Percentiles rank a stretch among this genome's conserved stretches.
These are phyloP conservation scores for Anthonomus grandis DNA, from an alignment of 1,140 invertebrate genomes.

Conservation along the genomic window DNA sequence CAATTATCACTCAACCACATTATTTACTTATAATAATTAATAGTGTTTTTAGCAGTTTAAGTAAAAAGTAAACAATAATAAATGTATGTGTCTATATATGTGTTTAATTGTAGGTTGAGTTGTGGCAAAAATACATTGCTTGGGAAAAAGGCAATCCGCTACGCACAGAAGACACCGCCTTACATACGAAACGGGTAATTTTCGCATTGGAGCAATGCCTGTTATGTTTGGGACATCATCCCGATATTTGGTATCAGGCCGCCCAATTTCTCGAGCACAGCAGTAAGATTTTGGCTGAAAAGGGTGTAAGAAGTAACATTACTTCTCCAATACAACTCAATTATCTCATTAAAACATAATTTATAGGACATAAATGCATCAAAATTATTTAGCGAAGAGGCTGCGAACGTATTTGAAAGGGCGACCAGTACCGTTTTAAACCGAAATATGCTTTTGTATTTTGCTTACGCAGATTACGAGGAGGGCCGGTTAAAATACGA, in stretches of 20 bases:
- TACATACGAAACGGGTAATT: constrained; percentile 92
- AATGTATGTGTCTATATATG: not conserved
- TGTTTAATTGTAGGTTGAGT: constrained; percentile 68
- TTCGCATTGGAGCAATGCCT: constrained; percentile 99
- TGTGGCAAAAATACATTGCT: constrained; percentile 99
- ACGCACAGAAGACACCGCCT: constrained; percentile 88
- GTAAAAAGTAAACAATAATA: not conserved
- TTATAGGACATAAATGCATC: constrained; percentile 83
- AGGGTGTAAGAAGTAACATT: constrained; percentile 86
- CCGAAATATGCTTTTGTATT: constrained; percentile 91
- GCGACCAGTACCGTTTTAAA: constrained; percentile 84
- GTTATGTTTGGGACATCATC: constrained; percentile 93
- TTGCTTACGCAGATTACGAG: constrained; percentile 98
- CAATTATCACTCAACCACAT: too few species aligned
- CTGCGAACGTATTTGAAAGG: constrained; percentile 89
- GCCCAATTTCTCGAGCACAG: constrained; percentile 94
- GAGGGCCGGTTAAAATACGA: constrained; percentile 95
- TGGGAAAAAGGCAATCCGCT: constrained; percentile 98
- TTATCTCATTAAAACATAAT: too few species aligned
- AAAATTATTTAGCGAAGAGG: constrained; percentile 91
- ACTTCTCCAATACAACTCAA: too few species aligned
- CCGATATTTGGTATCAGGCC: constrained; percentile 98
- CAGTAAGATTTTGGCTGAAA: constrained; percentile 87
- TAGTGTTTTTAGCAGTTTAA: constrained; percentile 5
- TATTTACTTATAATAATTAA: too few species aligned